These are phyloP conservation scores for Erebia aethiops DNA, from an alignment of 2,888 invertebrate genomes.

Conservation along the genomic window DNA sequence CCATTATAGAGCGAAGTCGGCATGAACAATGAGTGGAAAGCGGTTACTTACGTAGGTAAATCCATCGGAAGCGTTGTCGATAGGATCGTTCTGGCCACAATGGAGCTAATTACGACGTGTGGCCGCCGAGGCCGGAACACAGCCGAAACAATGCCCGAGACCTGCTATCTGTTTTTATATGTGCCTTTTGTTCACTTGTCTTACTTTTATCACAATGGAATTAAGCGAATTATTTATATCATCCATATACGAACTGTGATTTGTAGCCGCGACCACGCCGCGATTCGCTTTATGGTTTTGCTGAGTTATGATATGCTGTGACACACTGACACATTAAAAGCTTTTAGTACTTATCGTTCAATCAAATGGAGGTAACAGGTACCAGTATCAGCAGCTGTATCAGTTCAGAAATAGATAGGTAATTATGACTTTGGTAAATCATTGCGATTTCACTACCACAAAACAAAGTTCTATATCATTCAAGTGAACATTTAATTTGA, in stretches of 20 bases:
- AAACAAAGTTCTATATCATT: not conserved
- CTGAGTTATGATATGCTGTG: constrained; percentile 8
- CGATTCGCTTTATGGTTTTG: constrained; percentile 20
- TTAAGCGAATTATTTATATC: constrained; percentile 37
- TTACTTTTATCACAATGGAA: constrained; percentile 55
- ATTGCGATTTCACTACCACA: not conserved
- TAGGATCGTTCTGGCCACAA: constrained; percentile 74
- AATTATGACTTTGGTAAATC: not conserved
- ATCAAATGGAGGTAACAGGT: too few species aligned
- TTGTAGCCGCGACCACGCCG: constrained; percentile 12
- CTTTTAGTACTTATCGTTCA: not conserved
- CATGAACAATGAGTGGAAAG: constrained; percentile 74
- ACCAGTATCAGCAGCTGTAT: too few species aligned
- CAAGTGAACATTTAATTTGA: not conserved
- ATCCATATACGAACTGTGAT: constrained; percentile 27
- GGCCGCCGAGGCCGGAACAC: constrained; percentile 58
- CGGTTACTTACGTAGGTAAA: constrained; percentile 67
- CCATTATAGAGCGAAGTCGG: constrained; percentile 37
- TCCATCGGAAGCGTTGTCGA: constrained; percentile 78
- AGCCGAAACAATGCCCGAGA: constrained; percentile 62
- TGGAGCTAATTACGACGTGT: constrained; percentile 76
- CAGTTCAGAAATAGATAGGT: not conserved
- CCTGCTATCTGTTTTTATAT: constrained; percentile 51
- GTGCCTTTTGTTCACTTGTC: constrained; percentile 63
- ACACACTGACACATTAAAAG: constrained; percentile 14